These are phyloP conservation scores for Nemopilema nomurai DNA, from an alignment of 30 jellyfish, hydroid and myxozoan genomes.

Conservation along the genomic window DNA sequence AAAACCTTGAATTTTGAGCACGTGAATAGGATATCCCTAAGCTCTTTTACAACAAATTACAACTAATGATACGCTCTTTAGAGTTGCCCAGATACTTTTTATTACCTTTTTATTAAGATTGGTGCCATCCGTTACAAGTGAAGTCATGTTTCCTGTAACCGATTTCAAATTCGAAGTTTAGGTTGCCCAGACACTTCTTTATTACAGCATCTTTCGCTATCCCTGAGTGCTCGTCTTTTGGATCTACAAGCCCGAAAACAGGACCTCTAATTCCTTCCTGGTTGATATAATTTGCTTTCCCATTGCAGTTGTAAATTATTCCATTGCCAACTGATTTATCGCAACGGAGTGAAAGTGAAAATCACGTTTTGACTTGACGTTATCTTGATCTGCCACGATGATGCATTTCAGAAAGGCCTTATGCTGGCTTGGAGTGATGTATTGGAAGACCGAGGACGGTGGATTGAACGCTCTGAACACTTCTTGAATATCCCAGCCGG, in stretches of 20 bases:
- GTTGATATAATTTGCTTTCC: background rate
- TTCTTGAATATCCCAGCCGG: background rate
- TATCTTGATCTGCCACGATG: background rate
- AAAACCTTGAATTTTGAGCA: no score
- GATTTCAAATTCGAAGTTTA: no score
- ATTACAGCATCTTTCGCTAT: no score
- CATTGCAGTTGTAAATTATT: conserved; percentile 13
- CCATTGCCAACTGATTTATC: conserved; percentile 8
- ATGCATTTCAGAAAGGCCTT: background rate
- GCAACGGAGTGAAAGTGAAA: background rate
- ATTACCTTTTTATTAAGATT: conserved; percentile 17
- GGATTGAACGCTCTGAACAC: background rate
- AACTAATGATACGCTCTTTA: background rate
- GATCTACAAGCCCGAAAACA: background rate
- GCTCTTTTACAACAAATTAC: background rate
- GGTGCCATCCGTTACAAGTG: conserved; percentile 34
- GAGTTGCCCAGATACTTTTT: conserved; percentile 7
- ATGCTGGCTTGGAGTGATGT: background rate
- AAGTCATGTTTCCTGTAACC: background rate
- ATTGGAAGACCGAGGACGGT: background rate
- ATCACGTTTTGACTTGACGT: background rate
- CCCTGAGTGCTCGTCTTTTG: background rate
- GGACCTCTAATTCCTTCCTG: conserved; percentile 3
- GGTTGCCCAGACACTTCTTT: no score
- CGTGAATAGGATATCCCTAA: no score